A percentile compares a stretch with the other conserved stretches of the same genome.
phyloP scores from a whole-genome alignment of 2,113 vertebrate genomes.

The Heptranchias perlo region DNA sequence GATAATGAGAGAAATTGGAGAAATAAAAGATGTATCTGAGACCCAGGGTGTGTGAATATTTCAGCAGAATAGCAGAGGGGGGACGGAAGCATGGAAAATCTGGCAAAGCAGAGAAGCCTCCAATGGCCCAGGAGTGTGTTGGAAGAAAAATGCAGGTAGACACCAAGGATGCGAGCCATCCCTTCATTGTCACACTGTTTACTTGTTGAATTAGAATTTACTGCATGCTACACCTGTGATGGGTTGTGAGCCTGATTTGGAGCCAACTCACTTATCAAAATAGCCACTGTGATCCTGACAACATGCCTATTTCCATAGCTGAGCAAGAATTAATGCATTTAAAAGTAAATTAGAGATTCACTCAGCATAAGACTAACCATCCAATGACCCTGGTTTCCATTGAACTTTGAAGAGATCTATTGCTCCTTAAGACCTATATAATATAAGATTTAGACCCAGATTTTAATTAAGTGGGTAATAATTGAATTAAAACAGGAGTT shows the following conservation, averaged over 20 bases:
- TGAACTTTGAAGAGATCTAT: not conserved
- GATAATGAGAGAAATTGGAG: not conserved
- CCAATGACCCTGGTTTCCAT: not conserved
- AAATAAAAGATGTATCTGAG: not conserved
- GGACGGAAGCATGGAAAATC: not conserved
- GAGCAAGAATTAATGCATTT: not conserved
- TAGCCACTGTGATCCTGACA: not conserved
- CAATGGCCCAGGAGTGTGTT: not conserved
- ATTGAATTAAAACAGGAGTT: conserved; percentile 2
- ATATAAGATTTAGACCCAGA: not conserved
- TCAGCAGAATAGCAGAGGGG: not conserved
- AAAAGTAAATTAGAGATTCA: not conserved
- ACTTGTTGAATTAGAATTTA: not conserved
- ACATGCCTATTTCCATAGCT: not conserved
- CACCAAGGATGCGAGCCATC: not conserved
- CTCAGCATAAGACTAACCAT: not conserved
- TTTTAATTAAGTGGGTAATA: not conserved
- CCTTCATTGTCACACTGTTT: not conserved
- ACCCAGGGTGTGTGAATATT: not conserved
- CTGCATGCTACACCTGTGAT: not conserved
- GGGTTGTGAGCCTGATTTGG: not conserved
- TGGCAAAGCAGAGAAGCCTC: not conserved
- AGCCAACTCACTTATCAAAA: not conserved
- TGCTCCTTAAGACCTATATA: not conserved
- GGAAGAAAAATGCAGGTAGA: not conserved